These are phyloP conservation scores for Tympanoctomys barrerae DNA, from an alignment of 2,797 vertebrate genomes.

Conservation along the genomic window DNA sequence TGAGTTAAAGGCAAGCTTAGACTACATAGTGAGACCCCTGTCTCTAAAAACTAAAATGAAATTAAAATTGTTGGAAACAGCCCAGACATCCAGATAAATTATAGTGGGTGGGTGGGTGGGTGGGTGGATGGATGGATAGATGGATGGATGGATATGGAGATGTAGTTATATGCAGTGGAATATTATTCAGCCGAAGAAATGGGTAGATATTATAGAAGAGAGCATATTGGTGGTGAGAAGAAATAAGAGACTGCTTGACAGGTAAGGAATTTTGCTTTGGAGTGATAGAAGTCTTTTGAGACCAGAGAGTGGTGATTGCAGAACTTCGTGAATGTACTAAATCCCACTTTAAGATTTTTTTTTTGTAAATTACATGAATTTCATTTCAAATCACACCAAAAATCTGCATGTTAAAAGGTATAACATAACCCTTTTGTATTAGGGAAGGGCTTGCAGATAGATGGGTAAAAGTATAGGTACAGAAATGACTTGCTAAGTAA, in stretches of 20 bases:
- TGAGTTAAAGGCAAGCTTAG: neutral
- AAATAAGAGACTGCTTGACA: conserved; percentile 23
- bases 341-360: neutral
- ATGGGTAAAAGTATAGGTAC: neutral
- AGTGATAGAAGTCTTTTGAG: neutral
- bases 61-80: conserved; percentile 33
- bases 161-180: neutral
- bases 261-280: conserved; percentile 26
- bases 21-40: neutral
- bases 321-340: conserved; percentile 17
- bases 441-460: conserved; percentile 35
- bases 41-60: neutral
- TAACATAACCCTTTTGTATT: conserved; percentile 44
- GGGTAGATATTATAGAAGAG: neutral
- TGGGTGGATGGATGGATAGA: too few relatives aligned
- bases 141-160: too few relatives aligned
- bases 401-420: conserved; percentile 37
- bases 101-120: neutral
- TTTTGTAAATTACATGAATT: neutral
- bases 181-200: conserved; percentile 36
- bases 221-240: neutral
- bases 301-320: neutral
- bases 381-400: conserved; percentile 37
- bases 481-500: conserved; percentile 10
- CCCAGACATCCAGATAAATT: neutral